Conservation (phyloP, 2,888 invertebrate species). For the Nymphalis polychloros region DNA sequence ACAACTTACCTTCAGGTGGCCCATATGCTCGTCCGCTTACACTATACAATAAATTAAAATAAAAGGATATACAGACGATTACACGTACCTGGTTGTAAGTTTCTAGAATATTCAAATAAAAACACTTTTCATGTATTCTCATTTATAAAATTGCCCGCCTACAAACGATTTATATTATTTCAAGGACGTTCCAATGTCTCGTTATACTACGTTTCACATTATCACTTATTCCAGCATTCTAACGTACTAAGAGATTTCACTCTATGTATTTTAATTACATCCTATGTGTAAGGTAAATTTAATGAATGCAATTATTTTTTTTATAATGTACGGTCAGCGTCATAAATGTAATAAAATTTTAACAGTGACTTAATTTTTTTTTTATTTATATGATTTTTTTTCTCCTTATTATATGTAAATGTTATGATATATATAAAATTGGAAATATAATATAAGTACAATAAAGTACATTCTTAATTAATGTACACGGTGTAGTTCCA, state of each 20-base stretch:
- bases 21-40: too few species aligned
- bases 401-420: too few species aligned
- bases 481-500: too few species aligned
- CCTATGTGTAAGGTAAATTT: constrained; percentile 4
- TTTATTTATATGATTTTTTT: too few species aligned
- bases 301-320: background rate
- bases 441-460: too few species aligned
- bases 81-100: background rate
- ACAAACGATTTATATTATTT: constrained; percentile 16
- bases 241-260: constrained; percentile 5
- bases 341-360: background rate
- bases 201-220: background rate
- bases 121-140: background rate
- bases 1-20: too few species aligned
- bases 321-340: background rate
- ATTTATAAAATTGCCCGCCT: background rate
- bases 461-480: too few species aligned
- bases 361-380: background rate
- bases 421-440: too few species aligned
- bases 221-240: background rate
- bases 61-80: too few species aligned
- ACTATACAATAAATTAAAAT: too few species aligned
- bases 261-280: constrained; percentile 16
- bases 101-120: background rate
- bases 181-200: background rate